Evolutionary conservation across 2,888 invertebrate species (phyloP), one percentile per base, ranked within the genome.

Genomic region (Hylaea fasciaria): DNA sequence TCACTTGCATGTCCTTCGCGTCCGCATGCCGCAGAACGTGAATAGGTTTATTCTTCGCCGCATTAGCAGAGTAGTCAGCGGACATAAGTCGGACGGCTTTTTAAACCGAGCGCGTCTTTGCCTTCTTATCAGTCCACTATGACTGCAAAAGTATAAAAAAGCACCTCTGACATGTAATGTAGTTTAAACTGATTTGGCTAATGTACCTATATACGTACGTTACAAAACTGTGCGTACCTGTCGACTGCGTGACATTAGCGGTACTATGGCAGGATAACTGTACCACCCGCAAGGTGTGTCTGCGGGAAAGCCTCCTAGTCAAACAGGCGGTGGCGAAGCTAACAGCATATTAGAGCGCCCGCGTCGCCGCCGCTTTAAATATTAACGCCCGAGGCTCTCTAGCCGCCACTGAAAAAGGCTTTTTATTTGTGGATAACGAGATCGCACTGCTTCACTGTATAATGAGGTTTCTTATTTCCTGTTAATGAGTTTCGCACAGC

Each of bases 371-470:
- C 77, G 79, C 78, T 85, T 87, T 85, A 85, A 87, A 88, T 89
- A 89, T 89, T 88, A 85, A 87, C 83, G 83, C 81, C 73, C 61
- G 60, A 65, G 77, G 75, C 79, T 69, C 69, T 63, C 72, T 69
- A 71, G 76, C 76, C 81, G 70, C 74, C 70, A 49, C 76, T 74
- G 72, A 79, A 76, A 85, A 86, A 83, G 78, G 74, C 81, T 82
- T 86, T 86, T 87, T 87, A 87, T 87, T 87, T 84, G 81, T 73
- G 80, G 78, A 81, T 85, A 87, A 87, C 84, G 85, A 86, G 84
- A 84, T 85, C 75, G 72, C 76, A 77, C 76, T 72, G 75, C 78
- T 73, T 72, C 67, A 72, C 72, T 74, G 76, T 80, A 81, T 85
- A 86, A 86, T 83, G 80, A 85, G 81, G 82, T 82, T 83, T 84